These are phyloP conservation scores for Cataglyphis livida DNA, from an alignment of 2,888 invertebrate species.

Conservation along the genomic window DNA sequence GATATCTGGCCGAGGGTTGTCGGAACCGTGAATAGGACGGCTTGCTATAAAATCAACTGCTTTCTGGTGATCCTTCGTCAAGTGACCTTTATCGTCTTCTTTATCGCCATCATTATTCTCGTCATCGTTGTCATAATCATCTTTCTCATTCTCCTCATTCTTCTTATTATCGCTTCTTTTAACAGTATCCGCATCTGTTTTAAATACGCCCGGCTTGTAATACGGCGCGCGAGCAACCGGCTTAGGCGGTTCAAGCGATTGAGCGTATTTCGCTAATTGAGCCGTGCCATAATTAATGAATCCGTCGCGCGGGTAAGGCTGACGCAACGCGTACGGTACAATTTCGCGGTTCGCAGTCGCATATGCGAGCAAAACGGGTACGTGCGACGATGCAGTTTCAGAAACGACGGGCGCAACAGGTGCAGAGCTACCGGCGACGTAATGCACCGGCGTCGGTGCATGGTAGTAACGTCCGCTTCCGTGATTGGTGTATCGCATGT, in stretches of 20 bases:
- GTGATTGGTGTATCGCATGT: conserved; percentile 81
- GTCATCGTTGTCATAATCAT: conserved; percentile 69
- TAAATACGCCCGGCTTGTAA: conserved; percentile 27
- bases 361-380: conserved; percentile 67
- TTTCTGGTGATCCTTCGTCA: conserved; percentile 13
- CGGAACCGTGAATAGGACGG: conserved; percentile 22
- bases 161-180: conserved; percentile 62
- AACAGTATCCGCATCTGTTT: conserved; percentile 69
- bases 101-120: conserved; percentile 9
- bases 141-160: conserved; percentile 49
- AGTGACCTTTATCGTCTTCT: conserved; percentile 29
- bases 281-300: conserved; percentile 57
- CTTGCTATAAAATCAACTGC: conserved; percentile 23
- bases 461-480: conserved; percentile 76
- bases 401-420: conserved; percentile 70
- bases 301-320: conserved; percentile 53
- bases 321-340: conserved; percentile 32
- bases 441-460: conserved; percentile 74
- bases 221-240: conserved; percentile 55
- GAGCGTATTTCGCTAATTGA: conserved; percentile 60
- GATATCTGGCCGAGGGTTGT: not conserved
- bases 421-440: conserved; percentile 69
- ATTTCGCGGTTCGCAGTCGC: conserved; percentile 48
- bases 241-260: conserved; percentile 52
- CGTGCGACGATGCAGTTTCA: conserved; percentile 62